A percentile compares a stretch with the other conserved stretches of the same genome.
Evolutionary conservation across 2,888 invertebrate species (phyloP).

Genomic region (Hedychridium roseum): DNA sequence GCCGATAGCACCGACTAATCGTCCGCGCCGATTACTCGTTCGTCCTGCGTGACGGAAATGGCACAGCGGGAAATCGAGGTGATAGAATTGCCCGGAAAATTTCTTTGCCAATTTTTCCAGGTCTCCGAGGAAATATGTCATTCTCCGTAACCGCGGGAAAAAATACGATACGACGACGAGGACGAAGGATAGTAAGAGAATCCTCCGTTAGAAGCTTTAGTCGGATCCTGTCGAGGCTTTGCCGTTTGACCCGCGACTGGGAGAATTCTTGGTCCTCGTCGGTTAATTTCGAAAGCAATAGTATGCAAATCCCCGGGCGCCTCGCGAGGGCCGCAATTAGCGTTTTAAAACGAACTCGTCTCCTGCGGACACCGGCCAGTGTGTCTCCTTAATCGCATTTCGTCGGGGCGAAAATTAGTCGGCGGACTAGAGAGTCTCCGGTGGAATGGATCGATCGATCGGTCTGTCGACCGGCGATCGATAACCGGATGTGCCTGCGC

Average conservation of each 20-base stretch:
- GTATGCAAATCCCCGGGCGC: conserved; percentile 24
- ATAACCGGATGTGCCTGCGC: too few species aligned
- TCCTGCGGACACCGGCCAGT: neutral
- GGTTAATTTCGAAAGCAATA: conserved; percentile 29
- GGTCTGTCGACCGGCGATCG: too few species aligned
- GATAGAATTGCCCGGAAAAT: too few species aligned
- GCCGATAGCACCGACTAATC: too few species aligned
- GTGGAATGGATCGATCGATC: too few species aligned
- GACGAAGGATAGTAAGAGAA: neutral
- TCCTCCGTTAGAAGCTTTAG: neutral
- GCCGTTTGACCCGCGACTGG: conserved; percentile 1
- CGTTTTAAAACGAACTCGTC: conserved; percentile 22
- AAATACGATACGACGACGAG: neutral
- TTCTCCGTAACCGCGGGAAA: neutral
- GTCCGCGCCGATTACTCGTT: too few species aligned
- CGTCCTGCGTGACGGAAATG: too few species aligned
- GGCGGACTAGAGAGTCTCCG: neutral
- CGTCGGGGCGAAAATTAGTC: conserved; percentile 11
- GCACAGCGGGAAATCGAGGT: too few species aligned
- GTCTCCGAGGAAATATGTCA: too few species aligned
- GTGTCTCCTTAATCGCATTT: neutral
- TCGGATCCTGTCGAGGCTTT: neutral
- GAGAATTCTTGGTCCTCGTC: conserved; percentile 10
- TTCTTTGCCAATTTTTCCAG: too few species aligned
- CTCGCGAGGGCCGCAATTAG: conserved; percentile 23